Evolutionary conservation across 37 sponge, comb jelly and placozoan species (phyloP).

Genomic region (Bolinopsis microptera): DNA sequence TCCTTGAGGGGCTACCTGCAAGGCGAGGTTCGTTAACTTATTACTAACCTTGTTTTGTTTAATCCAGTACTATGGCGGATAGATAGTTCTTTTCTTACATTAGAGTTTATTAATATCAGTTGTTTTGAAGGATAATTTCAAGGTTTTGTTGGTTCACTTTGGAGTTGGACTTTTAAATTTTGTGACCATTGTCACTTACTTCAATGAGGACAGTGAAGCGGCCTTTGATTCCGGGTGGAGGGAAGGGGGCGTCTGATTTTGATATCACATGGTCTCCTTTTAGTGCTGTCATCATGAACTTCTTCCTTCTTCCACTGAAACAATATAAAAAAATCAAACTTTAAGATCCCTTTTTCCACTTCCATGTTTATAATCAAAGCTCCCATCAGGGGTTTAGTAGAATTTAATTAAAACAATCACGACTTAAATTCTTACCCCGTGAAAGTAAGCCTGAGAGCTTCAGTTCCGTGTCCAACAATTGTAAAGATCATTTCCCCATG

Average conservation of each 20-base stretch:
- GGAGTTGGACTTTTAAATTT: no score
- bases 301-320: slow-evolving; percentile 26
- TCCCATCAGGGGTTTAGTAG: background rate
- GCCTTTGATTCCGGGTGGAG: background rate
- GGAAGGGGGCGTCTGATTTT: background rate
- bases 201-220: background rate
- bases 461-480: background rate
- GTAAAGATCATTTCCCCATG: background rate
- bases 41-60: no score
- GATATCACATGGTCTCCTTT: background rate
- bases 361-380: background rate
- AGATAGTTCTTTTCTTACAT: no score
- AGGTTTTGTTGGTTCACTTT: no score
- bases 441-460: background rate
- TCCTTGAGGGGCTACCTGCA: background rate
- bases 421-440: background rate
- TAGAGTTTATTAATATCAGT: no score
- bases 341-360: background rate
- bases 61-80: no score
- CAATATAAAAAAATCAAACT: background rate
- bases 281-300: background rate
- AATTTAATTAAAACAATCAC: no score
- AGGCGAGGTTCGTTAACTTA: no score
- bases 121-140: no score
- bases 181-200: no score